Base-by-base conservation (phyloP, 1,140 invertebrate genomes). In the Drosophila subpulchrella region DNA sequence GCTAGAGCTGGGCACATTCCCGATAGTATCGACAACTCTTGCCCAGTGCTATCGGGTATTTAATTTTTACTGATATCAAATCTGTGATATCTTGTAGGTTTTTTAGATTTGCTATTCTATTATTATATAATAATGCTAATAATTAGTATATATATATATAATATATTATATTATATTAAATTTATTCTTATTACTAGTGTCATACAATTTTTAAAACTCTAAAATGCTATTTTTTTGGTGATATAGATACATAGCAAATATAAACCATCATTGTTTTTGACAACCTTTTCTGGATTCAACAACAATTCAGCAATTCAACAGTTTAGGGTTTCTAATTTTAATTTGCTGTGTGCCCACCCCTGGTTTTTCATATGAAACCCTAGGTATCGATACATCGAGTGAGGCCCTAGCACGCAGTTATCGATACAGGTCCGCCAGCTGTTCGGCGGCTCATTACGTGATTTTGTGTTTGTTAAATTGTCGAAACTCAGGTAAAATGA, bases 401-500 rank as follows among this genome's bases (percentile, higher is more conserved):
- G n/a, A 3, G 6, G 6, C 8, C 1, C 7, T 20, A 46, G 8
- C 15, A 20, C 17, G 15, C 8, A 3, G n/a, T 8, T 24, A 50
- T 67, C 61, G 61, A 55, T 48, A 58, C 1, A n/a, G 1, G 7
- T 8, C 24, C 38, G 5, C 10, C 72, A 78, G 83, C 78, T 82
- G 75, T 76, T 54, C 10, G 17, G 34, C 77, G 47, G 54, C 13
- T 27, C 13, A 70, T 88, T 88, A 89, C 83, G 83, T 88, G 84
- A 83, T 63, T 39, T 24, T 47, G 17, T 63, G 6, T 13, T 62
- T 48, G 46, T 36, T 51, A 60, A 68, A 57, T 30, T 34, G 54
- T 42, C 30, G 38, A 59, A 44, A 72, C 32, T 42, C 20, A 3
- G n/a, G 54, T 7, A 88, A 68, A 71, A 96, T 96, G 96, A 96